A percentile compares a stretch with the other conserved stretches of the same genome.
phyloP scores from a whole-genome alignment of 2,113 vertebrate species.

The Upupa epops region DNA sequence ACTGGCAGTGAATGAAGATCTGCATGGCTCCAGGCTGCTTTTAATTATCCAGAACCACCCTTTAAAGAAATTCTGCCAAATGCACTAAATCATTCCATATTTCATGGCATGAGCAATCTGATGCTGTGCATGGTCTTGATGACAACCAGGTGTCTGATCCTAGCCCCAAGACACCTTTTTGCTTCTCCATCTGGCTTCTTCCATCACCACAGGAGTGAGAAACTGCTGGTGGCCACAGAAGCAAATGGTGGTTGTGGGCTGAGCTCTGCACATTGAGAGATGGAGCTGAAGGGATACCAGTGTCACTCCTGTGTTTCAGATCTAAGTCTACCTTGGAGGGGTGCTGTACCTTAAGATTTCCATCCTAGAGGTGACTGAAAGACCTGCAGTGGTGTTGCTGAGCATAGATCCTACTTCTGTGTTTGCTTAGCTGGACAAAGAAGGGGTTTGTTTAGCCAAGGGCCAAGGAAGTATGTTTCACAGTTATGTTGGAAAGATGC shows the following conservation, averaged over 20 bases:
- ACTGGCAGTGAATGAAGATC: neutral
- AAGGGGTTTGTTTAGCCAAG: neutral
- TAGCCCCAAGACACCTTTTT: neutral
- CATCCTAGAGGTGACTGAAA: neutral
- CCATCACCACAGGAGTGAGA: neutral
- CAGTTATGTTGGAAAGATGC: neutral
- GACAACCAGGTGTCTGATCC: neutral
- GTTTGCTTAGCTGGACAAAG: neutral
- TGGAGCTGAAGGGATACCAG: neutral
- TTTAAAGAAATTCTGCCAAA: constrained; percentile 33
- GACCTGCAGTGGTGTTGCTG: rapidly evolving
- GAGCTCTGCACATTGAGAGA: neutral
- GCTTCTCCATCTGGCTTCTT: neutral
- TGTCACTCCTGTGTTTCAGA: neutral
- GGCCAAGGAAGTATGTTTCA: neutral
- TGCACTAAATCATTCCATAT: neutral
- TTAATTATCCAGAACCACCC: constrained; percentile 35
- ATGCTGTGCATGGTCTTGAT: neutral
- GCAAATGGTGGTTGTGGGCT: neutral
- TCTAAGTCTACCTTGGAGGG: neutral
- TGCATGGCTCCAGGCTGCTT: constrained; percentile 28
- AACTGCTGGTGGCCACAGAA: neutral
- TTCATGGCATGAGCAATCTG: neutral
- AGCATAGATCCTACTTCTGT: neutral
- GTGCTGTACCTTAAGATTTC: neutral